Evolutionary conservation across 2,797 vertebrate species (phyloP), one percentile per base, ranked within the genome.

Genomic region (Sorex maritimensis): DNA sequence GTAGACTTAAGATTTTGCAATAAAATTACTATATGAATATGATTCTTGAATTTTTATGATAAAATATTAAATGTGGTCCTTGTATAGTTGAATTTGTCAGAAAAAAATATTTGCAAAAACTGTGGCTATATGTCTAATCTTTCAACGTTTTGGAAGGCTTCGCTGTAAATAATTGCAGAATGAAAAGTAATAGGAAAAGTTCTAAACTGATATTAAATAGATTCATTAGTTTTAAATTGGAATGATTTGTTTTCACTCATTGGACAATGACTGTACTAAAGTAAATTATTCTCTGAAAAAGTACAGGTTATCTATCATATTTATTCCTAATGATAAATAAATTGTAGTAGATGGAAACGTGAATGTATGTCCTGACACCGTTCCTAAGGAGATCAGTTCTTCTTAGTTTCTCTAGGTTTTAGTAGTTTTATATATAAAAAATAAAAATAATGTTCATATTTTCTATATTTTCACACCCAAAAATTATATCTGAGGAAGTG

Each of bases 401-500:
- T 46, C 44, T 55, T 74, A 34, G 55, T 69, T 93, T 73, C 11
- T 83, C 34, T 80, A 30, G 67, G n/a, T 75, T 80, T 41, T 10
- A 77, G 12, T 23, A 65, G 73, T 15, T 6, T 69, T 9, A 26
- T 65, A 9, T 82, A 49, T 89, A 52, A 86, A 81, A 67, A 8
- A 17, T 1, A 1, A 69, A 83, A 46, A 10, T 30, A 46, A 58
- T 52, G 55, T 71, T 81, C 0, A 65, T 65, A 2, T 49, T 30
- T 69, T 52, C 28, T 74, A 75, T 14, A 77, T 41, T 72, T 78
- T 68, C 52, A 21, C 7, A 41, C 17, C 28, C 6, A 75, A 75
- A 88, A 81, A 11, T 38, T 10, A 81, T 7, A 21, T 58, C 11
- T 77, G 17, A 85, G 52, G 46, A 93, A 85, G 71, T 72, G 55